Evolutionary conservation across 2,888 invertebrate genomes (phyloP), one percentile per base, ranked within the genome.

Genomic region (Priocnemis perturbator): DNA sequence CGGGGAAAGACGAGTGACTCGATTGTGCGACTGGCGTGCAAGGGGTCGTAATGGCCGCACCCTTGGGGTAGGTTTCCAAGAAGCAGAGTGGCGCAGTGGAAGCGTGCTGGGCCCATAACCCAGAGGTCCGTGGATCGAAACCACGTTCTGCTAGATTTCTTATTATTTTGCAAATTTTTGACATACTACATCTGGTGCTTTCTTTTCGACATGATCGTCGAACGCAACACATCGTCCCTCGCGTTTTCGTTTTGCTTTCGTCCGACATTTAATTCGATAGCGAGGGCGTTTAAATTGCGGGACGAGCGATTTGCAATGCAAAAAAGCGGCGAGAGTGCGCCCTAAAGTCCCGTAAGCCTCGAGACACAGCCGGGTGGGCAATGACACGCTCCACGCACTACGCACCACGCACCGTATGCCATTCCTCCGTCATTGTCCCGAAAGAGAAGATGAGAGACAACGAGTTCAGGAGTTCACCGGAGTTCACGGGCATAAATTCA

Each of bases 51-150:
- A 37, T 9, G 1, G 14, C 37, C 11, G 11, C 37, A 11, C 37
- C 37, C 11, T 37, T 5, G 37, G 37, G 37, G 37, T 37, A 11
- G 37, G 1, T 37, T 37, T 7, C 37, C 9, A 50, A 65, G 64
- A 50, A 93, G 94, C 93, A 94, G 93, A 94, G 93, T 94, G 93
- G 93, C 93, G 94, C 94, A 94, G 93, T 93, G 93, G 93, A 94
- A 93, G 93, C 93, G 93, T 94, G 93, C 93, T 94, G 93, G 93
- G 93, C 93, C 93, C 93, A 94, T 94, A 94, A 94, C 94, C 95
- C 95, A 95, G 95, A 95, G 95, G 94, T 95, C 95, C 95, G 95
- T 95, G 93, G 94, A 94, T 94, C 94, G 94, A 95, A 94, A 94
- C 94, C 94, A 94, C 93, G 94, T 94, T 93, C 93, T 93, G 93